Evolutionary conservation across 1,140 invertebrate genomes (phyloP), one percentile per base, ranked within the genome.

Genomic region (Drosophila baimaii): DNA sequence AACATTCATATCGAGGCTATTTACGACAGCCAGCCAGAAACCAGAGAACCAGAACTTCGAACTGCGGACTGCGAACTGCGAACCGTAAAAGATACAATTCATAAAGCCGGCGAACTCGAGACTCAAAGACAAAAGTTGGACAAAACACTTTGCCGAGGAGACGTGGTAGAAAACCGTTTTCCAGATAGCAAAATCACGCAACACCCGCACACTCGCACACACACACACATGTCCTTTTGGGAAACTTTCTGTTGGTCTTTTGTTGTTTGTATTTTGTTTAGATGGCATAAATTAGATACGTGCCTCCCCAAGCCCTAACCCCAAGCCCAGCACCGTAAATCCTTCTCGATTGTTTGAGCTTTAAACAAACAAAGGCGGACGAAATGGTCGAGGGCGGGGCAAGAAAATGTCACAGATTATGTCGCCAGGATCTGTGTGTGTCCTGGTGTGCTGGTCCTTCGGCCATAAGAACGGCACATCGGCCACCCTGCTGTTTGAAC

Each of bases 221-320:
- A 41, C 59, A 33, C 29, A 23, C 54, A 52, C 55, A 41, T 44
- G 58, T 59, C 57, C 25, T 61, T 59, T 57, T 69, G 65, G 56
- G 68, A 85, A 84, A 80, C 47, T 84, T 84, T 83, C 29, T 84
- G 81, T 79, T 79, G 81, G 77, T 81, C 81, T 77, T 64, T 81
- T 83, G 81, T 81, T 84, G 81, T 84, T 84, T 80, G 81, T 79
- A 81, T 84, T 84, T 85, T 84, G 81, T 84, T 71, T 79, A 88
- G 83, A 88, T 88, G 68, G 83, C 83, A 88, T 89, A 88, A 88
- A 88, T 88, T 89, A 88, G 83, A 88, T 88, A 88, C 83, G 83
- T 88, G 83, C 83, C 79, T 62, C 46, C 78, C 56, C 68, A 63
- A 52, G n/a, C n/a, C n/a, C n/a, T n/a, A n/a, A n/a, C n/a, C n/a